Evolutionary conservation across 2,113 vertebrate species (phyloP).

Genomic region (Eptatretus burgeri): DNA sequence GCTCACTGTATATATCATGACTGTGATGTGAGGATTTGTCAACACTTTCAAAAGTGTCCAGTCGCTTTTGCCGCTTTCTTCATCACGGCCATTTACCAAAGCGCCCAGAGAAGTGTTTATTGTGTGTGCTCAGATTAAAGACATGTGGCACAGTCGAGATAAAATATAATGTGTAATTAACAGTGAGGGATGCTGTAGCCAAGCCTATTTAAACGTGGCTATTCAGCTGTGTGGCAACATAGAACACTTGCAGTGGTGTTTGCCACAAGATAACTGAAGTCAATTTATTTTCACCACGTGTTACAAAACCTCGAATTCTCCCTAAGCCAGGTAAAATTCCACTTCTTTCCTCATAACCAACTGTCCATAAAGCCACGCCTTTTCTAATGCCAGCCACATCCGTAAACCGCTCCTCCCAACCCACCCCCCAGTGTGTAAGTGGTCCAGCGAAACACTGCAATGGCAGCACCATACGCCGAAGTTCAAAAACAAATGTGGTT

Average conservation of each 20-base stretch:
- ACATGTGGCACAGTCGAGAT: neutral
- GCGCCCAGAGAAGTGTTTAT: neutral
- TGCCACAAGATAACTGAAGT: slow-evolving; percentile 4
- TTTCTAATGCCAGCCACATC: neutral
- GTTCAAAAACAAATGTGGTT: no score
- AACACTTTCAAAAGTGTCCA: neutral
- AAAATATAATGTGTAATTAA: slow-evolving; percentile 6
- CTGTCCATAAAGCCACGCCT: neutral
- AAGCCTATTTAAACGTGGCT: slow-evolving; percentile 1
- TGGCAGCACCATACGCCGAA: no score
- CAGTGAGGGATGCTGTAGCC: slow-evolving; percentile 4
- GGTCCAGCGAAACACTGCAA: no score
- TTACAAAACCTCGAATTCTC: neutral
- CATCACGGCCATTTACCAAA: neutral
- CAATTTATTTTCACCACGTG: neutral
- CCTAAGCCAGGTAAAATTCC: neutral
- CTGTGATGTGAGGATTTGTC: neutral
- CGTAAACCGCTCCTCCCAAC: no score
- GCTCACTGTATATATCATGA: neutral
- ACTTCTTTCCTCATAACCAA: neutral
- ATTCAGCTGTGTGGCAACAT: neutral
- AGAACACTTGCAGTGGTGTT: neutral
- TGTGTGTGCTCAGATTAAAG: slow-evolving; percentile 3
- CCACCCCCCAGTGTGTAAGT: no score
- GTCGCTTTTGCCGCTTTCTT: neutral